Evolutionary conservation across 2,888 invertebrate species (phyloP).

Genomic region (Pimpla rufipes): DNA sequence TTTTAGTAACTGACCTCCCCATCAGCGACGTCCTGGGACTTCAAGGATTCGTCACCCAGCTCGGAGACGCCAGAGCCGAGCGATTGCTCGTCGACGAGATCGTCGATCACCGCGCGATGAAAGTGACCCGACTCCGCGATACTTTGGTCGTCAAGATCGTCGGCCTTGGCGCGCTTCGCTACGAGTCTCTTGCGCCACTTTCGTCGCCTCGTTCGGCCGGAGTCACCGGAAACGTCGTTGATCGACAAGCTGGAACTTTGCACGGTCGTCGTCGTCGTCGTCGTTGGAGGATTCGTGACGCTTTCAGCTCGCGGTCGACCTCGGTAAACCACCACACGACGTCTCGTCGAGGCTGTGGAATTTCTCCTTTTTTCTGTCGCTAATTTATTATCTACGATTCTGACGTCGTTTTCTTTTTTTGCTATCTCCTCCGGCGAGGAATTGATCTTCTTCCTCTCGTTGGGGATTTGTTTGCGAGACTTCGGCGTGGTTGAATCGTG

Average conservation of each 20-base stretch:
- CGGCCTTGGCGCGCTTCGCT: conserved; percentile 47
- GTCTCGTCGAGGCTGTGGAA: conserved; percentile 43
- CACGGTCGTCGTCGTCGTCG: conserved; percentile 69
- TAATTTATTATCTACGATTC: neutral
- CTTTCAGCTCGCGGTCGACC: conserved; percentile 57
- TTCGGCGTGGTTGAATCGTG: neutral
- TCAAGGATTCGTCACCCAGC: conserved; percentile 16
- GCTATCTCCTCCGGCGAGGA: neutral
- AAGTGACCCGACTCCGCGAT: conserved; percentile 65
- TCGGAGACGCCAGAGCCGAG: conserved; percentile 17
- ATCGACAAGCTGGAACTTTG: conserved; percentile 69
- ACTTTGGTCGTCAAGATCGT: conserved; percentile 64
- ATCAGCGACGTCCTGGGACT: conserved; percentile 45
- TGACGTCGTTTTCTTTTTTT: neutral
- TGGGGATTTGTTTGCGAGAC: no score
- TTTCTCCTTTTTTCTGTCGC: conserved; percentile 12
- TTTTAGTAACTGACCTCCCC: conserved; percentile 70
- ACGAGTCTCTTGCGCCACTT: conserved; percentile 60
- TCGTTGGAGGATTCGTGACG: conserved; percentile 19
- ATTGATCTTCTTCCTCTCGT: no score
- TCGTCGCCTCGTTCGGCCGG: conserved; percentile 29
- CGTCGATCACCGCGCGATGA: conserved; percentile 41
- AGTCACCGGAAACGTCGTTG: conserved; percentile 37
- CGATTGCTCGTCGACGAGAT: conserved; percentile 19
- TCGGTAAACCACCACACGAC: conserved; percentile 61